phyloP scores from a whole-genome alignment of 2,888 invertebrate species.

The Rhimphoctona megacephalus region DNA sequence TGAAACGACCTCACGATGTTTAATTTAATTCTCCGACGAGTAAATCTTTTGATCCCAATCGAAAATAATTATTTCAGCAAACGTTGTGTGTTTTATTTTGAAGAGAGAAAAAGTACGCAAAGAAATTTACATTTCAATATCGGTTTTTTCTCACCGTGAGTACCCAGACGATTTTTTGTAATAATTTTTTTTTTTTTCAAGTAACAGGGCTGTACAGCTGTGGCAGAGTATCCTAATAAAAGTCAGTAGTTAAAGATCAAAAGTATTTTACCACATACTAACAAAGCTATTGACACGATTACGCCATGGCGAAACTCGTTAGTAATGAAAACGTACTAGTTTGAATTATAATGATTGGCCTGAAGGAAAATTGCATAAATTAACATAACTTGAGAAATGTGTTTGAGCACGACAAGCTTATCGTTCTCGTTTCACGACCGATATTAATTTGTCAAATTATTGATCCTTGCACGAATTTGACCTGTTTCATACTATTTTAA shows the following conservation, averaged over 20 bases:
- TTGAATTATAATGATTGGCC: background rate
- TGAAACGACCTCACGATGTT: slow-evolving; percentile 33
- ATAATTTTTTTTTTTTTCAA: background rate
- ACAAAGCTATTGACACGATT: slow-evolving; percentile 9
- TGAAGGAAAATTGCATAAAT: slow-evolving; percentile 8
- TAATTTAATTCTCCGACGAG: slow-evolving; percentile 39
- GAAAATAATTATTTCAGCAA: background rate
- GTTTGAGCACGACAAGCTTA: slow-evolving; percentile 13
- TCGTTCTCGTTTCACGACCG: background rate
- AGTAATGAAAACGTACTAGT: background rate
- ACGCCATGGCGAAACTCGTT: background rate
- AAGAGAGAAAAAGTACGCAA: background rate
- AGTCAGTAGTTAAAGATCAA: slow-evolving; percentile 11
- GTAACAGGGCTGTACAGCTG: background rate
- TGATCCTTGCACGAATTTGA: background rate
- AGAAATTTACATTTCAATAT: slow-evolving; percentile 1
- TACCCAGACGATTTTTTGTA: background rate
- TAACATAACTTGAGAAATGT: slow-evolving; percentile 9
- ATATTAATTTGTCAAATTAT: background rate
- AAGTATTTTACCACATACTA: background rate
- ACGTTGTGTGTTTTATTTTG: background rate
- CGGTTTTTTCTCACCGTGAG: background rate
- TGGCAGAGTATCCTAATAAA: background rate
- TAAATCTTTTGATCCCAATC: slow-evolving; percentile 21
- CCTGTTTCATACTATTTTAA: background rate